These are phyloP conservation scores for Etheostoma spectabile DNA, from an alignment of 2,113 vertebrate species.

Conservation along the genomic window DNA sequence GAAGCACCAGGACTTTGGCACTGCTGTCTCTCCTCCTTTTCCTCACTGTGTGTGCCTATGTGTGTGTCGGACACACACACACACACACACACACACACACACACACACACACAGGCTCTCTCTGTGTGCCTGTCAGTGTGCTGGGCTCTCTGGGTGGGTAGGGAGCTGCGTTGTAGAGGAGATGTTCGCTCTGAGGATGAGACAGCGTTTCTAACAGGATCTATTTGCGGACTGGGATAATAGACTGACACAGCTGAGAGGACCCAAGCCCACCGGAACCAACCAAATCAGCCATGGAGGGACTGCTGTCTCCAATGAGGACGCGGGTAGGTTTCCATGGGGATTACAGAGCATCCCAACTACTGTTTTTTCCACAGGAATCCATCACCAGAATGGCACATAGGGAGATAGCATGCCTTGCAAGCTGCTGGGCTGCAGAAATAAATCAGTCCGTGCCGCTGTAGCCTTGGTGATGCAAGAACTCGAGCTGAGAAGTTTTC, in stretches of 20 bases:
- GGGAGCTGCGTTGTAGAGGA: conserved; percentile 67
- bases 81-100: conserved; percentile 37
- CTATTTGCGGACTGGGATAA: conserved; percentile 74
- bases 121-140: conserved; percentile 67
- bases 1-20: conserved; percentile 64
- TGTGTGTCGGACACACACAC: conserved; percentile 1
- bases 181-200: conserved; percentile 80
- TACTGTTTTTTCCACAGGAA: conserved; percentile 34
- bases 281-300: conserved; percentile 81
- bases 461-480: conserved; percentile 66
- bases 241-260: conserved; percentile 62
- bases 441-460: conserved; percentile 36
- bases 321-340: conserved; percentile 83
- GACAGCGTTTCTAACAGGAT: conserved; percentile 84
- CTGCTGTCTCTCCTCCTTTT: conserved; percentile 61
- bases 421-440: conserved; percentile 39
- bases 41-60: conserved; percentile 51
- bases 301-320: conserved; percentile 86
- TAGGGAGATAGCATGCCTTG: conserved; percentile 14
- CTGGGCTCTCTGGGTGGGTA: conserved; percentile 73
- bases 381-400: conserved; percentile 26
- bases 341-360: conserved; percentile 49
- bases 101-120: conserved; percentile 46
- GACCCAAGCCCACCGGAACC: conserved; percentile 70
- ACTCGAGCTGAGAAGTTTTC: conserved; percentile 65